phyloP scores from a whole-genome alignment of 2,113 vertebrate genomes.

The Clinocottus analis region DNA sequence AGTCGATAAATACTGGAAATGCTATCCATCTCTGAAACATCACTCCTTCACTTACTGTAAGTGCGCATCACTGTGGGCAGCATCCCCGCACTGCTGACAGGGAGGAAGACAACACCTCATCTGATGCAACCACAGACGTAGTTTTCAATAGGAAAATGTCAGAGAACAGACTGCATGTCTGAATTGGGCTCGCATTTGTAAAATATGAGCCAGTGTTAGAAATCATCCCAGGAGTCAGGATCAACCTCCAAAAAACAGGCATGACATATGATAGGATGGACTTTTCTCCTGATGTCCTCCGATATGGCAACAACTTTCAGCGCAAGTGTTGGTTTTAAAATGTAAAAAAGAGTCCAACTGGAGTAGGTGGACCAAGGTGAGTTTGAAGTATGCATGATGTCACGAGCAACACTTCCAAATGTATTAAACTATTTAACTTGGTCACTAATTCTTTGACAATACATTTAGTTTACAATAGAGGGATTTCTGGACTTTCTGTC shows the following conservation, averaged over 20 bases:
- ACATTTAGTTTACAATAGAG: background rate
- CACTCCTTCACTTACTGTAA: slow-evolving; percentile 86
- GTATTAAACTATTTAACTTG: background rate
- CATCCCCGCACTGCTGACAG: slow-evolving; percentile 68
- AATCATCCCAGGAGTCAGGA: slow-evolving; percentile 31
- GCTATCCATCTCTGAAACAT: slow-evolving; percentile 85
- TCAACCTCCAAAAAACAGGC: slow-evolving; percentile 25
- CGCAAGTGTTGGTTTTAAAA: slow-evolving; percentile 7
- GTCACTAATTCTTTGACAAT: background rate
- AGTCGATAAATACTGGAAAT: slow-evolving; percentile 85
- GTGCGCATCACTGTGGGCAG: slow-evolving; percentile 72
- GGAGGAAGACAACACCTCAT: slow-evolving; percentile 76
- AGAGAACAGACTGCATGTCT: slow-evolving; percentile 52
- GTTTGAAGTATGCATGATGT: slow-evolving; percentile 7
- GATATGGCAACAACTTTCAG: slow-evolving; percentile 17
- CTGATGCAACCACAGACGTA: slow-evolving; percentile 58
- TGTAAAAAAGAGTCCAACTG: background rate
- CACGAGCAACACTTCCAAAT: too few relatives aligned
- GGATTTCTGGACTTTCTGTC: background rate
- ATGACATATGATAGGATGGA: slow-evolving; percentile 7
- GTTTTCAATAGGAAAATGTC: slow-evolving; percentile 47
- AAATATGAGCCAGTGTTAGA: slow-evolving; percentile 45
- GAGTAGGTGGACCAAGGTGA: background rate
- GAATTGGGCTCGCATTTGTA: slow-evolving; percentile 30
- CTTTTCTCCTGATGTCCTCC: slow-evolving; percentile 20